These are phyloP conservation scores for Noctua fimbriata DNA, from an alignment of 2,888 invertebrate genomes.

Conservation along the genomic window DNA sequence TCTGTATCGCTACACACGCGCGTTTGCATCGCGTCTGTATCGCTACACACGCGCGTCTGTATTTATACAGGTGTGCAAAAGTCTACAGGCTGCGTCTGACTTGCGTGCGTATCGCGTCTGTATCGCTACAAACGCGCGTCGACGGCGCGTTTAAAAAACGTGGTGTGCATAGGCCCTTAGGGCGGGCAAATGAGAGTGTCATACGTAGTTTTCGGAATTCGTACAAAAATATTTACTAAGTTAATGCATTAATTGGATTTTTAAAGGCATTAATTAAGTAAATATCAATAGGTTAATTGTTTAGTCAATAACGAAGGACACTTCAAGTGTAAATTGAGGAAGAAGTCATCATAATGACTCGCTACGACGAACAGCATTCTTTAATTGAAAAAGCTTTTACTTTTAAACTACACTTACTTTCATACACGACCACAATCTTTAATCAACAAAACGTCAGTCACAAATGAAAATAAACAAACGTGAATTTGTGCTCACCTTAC, in stretches of 20 bases:
- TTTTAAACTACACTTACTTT: constrained; percentile 50
- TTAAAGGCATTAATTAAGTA: constrained; percentile 13
- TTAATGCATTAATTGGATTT: constrained; percentile 15
- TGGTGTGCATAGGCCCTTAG: too few relatives aligned
- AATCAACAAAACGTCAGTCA: constrained; percentile 37
- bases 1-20: too few relatives aligned
- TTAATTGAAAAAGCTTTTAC: constrained; percentile 56
- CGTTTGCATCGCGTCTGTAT: too few relatives aligned
- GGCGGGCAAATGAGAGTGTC: constrained; percentile 40
- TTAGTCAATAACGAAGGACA: constrained; percentile 18
- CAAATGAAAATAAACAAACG: constrained; percentile 47
- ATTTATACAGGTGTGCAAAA: too few relatives aligned
- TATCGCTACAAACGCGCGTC: too few relatives aligned
- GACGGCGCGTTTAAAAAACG: too few relatives aligned
- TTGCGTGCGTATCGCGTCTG: too few relatives aligned
- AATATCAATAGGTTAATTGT: constrained; percentile 19
- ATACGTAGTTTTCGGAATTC: constrained; percentile 3
- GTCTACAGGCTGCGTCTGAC: too few relatives aligned
- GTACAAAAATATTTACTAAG: constrained; percentile 23
- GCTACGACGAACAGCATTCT: not conserved
- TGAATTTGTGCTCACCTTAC: constrained; percentile 30
- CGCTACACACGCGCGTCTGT: too few relatives aligned
- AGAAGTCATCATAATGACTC: constrained; percentile 11
- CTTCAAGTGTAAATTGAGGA: not conserved
- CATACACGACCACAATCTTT: constrained; percentile 25